Evolutionary conservation across 2,797 vertebrate species (phyloP).

Genomic region (Chelon auratus): DNA sequence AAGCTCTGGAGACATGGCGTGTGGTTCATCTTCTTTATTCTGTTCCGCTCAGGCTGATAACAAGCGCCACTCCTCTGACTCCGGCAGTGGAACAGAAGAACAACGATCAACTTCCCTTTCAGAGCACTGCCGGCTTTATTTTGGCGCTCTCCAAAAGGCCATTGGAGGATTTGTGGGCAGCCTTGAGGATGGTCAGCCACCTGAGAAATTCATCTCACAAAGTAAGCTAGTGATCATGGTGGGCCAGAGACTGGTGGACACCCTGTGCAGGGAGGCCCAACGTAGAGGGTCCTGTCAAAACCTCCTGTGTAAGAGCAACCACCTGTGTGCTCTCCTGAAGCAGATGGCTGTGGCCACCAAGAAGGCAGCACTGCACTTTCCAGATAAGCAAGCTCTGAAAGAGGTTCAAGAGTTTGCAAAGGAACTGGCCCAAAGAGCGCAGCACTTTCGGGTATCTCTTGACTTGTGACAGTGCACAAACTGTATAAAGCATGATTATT

Average conservation of each 20-base stretch:
- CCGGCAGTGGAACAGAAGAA: slow-evolving; percentile 32
- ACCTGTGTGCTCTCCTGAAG: slow-evolving; percentile 92
- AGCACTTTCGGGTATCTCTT: slow-evolving; percentile 86
- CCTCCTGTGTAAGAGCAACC: slow-evolving; percentile 87
- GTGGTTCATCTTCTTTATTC: slow-evolving; percentile 4
- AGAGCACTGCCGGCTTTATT: slow-evolving; percentile 91
- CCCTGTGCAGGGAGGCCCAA: slow-evolving; percentile 87
- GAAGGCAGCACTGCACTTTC: slow-evolving; percentile 87
- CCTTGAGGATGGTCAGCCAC: slow-evolving; percentile 85
- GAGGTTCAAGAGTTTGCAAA: slow-evolving; percentile 84
- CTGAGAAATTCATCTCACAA: slow-evolving; percentile 91
- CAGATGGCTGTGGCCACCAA: slow-evolving; percentile 93
- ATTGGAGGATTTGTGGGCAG: slow-evolving; percentile 83
- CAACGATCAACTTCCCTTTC: slow-evolving; percentile 59
- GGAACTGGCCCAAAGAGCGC: slow-evolving; percentile 84
- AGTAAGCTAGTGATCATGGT: slow-evolving; percentile 96
- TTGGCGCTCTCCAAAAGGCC: slow-evolving; percentile 92
- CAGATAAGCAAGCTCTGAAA: slow-evolving; percentile 74
- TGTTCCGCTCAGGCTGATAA: slow-evolving; percentile 39
- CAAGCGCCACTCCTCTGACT: slow-evolving; percentile 32
- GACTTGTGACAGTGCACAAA: slow-evolving; percentile 69
- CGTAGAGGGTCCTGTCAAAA: slow-evolving; percentile 75
- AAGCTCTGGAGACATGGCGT: neutral
- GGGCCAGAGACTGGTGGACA: slow-evolving; percentile 94
- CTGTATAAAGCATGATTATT: neutral